A percentile compares a stretch with the other conserved stretches of the same genome.
Conservation (phyloP, 2,797 vertebrate species). For the Melanotaenia boesemani region DNA sequence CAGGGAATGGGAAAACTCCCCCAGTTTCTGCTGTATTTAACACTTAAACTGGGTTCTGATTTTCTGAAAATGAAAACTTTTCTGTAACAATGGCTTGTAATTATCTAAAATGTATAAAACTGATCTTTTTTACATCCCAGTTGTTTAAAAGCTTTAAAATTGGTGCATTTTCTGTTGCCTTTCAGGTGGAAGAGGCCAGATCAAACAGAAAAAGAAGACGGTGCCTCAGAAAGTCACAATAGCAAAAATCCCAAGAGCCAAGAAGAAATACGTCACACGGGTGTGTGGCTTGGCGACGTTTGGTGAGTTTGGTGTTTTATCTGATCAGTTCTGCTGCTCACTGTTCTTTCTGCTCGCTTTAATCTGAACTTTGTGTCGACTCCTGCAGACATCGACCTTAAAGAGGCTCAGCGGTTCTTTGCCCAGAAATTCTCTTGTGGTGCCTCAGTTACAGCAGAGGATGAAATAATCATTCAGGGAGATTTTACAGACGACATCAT, state of each 20-base stretch:
- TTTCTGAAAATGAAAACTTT: no score
- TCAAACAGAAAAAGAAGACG: slow-evolving; percentile 99
- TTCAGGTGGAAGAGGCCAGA: slow-evolving; percentile 95
- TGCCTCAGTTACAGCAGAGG: slow-evolving; percentile 97
- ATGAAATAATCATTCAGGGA: slow-evolving; percentile 99
- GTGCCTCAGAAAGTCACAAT: slow-evolving; percentile 97
- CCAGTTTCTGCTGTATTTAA: no score
- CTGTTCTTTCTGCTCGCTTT: not conserved
- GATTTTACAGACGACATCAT: slow-evolving; percentile 99
- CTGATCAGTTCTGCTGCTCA: rapidly evolving
- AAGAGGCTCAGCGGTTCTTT: slow-evolving; percentile 99
- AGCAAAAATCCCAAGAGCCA: slow-evolving; percentile 99
- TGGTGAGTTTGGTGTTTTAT: slow-evolving; percentile 81
- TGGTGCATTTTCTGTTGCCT: no score
- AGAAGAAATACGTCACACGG: slow-evolving; percentile 98
- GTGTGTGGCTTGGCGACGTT: slow-evolving; percentile 97
- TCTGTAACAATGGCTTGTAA: no score
- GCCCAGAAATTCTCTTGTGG: slow-evolving; percentile 99
- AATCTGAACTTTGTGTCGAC: not conserved
- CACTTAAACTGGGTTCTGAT: no score
- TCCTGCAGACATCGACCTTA: slow-evolving; percentile 93
- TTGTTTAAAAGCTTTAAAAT: no score
- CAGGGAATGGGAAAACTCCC: no score
- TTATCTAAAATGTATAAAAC: no score
- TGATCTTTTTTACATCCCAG: no score